These are phyloP conservation scores for Goniozus legneri DNA, from an alignment of 1,140 invertebrate species.

Conservation along the genomic window DNA sequence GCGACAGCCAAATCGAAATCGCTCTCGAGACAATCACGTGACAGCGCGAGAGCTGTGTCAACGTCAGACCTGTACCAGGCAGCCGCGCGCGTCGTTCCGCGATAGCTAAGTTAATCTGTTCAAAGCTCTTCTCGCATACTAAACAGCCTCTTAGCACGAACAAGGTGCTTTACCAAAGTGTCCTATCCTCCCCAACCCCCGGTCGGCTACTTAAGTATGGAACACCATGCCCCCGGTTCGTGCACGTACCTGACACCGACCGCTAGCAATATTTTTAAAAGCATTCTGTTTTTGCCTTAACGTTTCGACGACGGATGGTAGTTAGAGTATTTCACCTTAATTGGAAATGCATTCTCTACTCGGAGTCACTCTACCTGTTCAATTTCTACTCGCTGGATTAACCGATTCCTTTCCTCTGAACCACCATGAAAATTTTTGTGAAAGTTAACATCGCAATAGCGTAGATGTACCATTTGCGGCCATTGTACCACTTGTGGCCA, in stretches of 20 bases:
- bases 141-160: slow-evolving; percentile 28
- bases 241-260: slow-evolving; percentile 28
- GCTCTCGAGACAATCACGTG: slow-evolving; percentile 19
- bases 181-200: slow-evolving; percentile 15
- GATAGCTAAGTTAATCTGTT: slow-evolving; percentile 32
- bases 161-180: slow-evolving; percentile 32
- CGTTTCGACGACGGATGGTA: no score
- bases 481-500: no score
- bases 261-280: slow-evolving; percentile 17
- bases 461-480: no score
- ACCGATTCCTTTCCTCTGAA: no score
- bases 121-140: slow-evolving; percentile 29
- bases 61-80: slow-evolving; percentile 19
- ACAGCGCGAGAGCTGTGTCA: slow-evolving; percentile 16
- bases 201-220: slow-evolving; percentile 32
- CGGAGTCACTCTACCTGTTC: slow-evolving; percentile 1
- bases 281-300: slow-evolving; percentile 6
- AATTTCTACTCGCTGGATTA: slow-evolving; percentile 5
- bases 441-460: no score
- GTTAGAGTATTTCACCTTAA: no score
- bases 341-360: no score
- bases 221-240: slow-evolving; percentile 20
- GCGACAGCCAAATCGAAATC: slow-evolving; percentile 16
- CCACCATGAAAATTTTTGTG: no score
- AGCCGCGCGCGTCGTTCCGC: slow-evolving; percentile 8